Conservation (phyloP, 2,113 vertebrate species). For the Athene noctua region DNA sequence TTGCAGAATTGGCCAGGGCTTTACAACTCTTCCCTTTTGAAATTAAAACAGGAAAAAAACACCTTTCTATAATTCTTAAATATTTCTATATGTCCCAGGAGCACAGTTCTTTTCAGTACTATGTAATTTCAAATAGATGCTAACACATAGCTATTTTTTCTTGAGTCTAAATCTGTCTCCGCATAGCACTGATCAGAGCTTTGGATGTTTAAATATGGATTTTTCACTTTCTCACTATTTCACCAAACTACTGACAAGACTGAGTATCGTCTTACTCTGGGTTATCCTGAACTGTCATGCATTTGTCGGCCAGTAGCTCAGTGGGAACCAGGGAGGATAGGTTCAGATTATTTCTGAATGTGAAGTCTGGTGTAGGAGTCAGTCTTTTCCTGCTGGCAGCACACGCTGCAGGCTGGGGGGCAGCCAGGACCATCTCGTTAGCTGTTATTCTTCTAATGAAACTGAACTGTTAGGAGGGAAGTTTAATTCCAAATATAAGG, state of each 20-base stretch:
- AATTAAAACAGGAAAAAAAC: neutral
- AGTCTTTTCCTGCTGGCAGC: neutral
- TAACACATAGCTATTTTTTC: neutral
- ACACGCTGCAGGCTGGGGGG: neutral
- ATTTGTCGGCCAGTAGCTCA: accelerated
- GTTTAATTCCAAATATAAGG: neutral
- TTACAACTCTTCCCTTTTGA: neutral
- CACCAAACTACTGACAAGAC: neutral
- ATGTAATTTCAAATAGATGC: neutral
- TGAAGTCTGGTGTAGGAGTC: neutral
- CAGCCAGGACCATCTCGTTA: neutral
- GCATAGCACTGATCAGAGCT: neutral
- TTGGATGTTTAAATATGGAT: neutral
- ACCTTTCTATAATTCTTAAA: neutral
- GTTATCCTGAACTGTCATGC: neutral
- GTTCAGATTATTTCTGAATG: neutral
- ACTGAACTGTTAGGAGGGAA: neutral
- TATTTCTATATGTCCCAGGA: neutral
- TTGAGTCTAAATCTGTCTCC: neutral
- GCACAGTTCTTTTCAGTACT: neutral
- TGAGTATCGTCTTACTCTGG: neutral
- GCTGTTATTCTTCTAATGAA: neutral
- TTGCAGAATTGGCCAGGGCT: neutral
- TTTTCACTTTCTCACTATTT: neutral
- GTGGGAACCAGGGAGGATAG: neutral